Base-by-base conservation (phyloP, 2,113 vertebrate genomes). In the Alectura lathami region DNA sequence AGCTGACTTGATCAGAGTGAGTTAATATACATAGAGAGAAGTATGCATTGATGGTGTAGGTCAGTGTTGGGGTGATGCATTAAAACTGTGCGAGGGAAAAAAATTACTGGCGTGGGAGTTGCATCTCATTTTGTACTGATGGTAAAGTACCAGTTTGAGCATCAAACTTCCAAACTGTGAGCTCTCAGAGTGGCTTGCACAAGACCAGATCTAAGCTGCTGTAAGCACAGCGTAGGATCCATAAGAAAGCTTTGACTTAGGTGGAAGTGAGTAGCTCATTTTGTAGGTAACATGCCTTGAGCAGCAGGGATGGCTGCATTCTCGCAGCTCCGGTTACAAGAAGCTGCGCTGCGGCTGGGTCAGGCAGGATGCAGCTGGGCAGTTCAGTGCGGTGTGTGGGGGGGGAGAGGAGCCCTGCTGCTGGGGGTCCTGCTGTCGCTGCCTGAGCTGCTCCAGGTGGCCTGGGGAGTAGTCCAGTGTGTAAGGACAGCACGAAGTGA, bases 211-310 rank as follows among this genome's bases (percentile, higher is more conserved):
- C 18, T 48, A 76, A 0, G 0, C 30, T 60, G 42, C 70, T 85
- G 6, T 75, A 53, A 89, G 84, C 70, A 67, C 60, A 24, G 15
- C 17, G 74, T 91, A 82, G 82, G 74, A 60, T 34, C 60, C 48
- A 38, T 91, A 87, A 85, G 50, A 50, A 27, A 50, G 40, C 62
- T 72, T 76, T 56, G 59, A 64, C 42, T 34, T 75, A 53, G 27
- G 54, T 72, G 40, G 24, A 85, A 91, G 60, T 43, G 36, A 87
- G 60, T 56, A 73, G 88, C 70, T 64, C 70, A 43, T 95, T 72
- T 68, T 94, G 95, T 73, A 62, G 82, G 87, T 76, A 85, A 48
- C 48, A 7, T 76, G 89, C 82, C 82, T 87, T 79, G 48, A 76
- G 87, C 73, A 91, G 20, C 53, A 79, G 62, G 6, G 30, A 6